A percentile compares a stretch with the other conserved stretches of the same genome.
Evolutionary conservation across 2,113 vertebrate genomes (phyloP).

Genomic region (Carlito syrichta): DNA sequence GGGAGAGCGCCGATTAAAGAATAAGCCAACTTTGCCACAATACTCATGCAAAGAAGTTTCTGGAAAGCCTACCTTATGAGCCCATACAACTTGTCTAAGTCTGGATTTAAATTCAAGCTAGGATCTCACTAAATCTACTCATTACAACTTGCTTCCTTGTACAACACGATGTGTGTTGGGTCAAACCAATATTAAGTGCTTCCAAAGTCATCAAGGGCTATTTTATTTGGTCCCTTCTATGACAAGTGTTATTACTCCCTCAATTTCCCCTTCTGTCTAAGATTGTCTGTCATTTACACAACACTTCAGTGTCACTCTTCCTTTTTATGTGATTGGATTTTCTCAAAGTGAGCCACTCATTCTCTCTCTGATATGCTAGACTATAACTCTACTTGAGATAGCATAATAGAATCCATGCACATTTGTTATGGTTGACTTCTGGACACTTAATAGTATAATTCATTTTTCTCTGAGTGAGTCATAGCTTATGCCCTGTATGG

Average conservation of each 20-base stretch:
- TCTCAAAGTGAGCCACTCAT: background rate
- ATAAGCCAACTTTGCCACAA: background rate
- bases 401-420: background rate
- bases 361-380: background rate
- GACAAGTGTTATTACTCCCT: background rate
- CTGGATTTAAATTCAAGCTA: background rate
- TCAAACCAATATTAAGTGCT: background rate
- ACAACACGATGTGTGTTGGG: background rate
- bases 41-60: background rate
- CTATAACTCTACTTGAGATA: background rate
- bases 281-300: background rate
- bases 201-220: background rate
- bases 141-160: background rate
- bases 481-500: background rate
- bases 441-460: background rate
- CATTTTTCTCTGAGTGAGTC: background rate
- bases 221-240: background rate
- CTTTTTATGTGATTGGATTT: background rate
- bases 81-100: background rate
- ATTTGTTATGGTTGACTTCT: background rate
- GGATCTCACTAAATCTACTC: background rate
- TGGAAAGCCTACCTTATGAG: background rate
- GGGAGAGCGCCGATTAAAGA: background rate
- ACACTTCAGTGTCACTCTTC: background rate
- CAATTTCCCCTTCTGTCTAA: background rate